These are phyloP conservation scores for Sebastes vulpes DNA, from an alignment of 2,797 vertebrate species.

Conservation along the genomic window DNA sequence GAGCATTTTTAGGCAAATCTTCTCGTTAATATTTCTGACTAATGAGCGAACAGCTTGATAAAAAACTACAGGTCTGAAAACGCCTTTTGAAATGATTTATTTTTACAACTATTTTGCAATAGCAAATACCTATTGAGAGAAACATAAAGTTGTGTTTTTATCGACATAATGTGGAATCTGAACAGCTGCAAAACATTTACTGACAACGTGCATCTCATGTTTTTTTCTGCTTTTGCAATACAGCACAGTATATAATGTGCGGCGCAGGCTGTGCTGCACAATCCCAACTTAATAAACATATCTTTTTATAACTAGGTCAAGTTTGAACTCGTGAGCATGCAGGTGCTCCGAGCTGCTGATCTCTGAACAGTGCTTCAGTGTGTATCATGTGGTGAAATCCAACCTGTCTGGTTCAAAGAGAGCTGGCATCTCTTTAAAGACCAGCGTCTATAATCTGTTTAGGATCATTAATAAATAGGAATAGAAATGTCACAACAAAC, in stretches of 20 bases:
- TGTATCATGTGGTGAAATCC: constrained; percentile 1
- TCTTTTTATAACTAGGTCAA: constrained; percentile 33
- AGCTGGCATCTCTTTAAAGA: neutral
- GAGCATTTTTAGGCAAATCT: neutral
- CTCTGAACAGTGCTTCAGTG: neutral
- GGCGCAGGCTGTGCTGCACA: neutral
- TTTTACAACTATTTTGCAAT: too few relatives aligned
- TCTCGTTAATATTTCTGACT: neutral
- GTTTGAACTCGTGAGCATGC: constrained; percentile 1
- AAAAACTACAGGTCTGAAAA: too few relatives aligned
- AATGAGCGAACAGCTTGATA: neutral
- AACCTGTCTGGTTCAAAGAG: constrained; percentile 15
- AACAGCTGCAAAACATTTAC: neutral
- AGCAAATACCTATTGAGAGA: too few relatives aligned
- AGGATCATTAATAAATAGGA: constrained; percentile 26
- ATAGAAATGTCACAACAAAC: constrained; percentile 20
- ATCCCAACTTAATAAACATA: neutral
- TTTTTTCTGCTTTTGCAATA: neutral
- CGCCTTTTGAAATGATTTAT: too few relatives aligned
- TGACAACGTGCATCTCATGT: neutral
- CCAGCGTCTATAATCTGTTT: neutral
- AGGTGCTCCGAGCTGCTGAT: constrained; percentile 12
- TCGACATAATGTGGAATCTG: neutral
- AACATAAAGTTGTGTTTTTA: neutral
- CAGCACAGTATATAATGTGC: neutral